These are phyloP conservation scores for Urocyon cinereoargenteus DNA, from an alignment of 2,797 vertebrate genomes.

Conservation along the genomic window DNA sequence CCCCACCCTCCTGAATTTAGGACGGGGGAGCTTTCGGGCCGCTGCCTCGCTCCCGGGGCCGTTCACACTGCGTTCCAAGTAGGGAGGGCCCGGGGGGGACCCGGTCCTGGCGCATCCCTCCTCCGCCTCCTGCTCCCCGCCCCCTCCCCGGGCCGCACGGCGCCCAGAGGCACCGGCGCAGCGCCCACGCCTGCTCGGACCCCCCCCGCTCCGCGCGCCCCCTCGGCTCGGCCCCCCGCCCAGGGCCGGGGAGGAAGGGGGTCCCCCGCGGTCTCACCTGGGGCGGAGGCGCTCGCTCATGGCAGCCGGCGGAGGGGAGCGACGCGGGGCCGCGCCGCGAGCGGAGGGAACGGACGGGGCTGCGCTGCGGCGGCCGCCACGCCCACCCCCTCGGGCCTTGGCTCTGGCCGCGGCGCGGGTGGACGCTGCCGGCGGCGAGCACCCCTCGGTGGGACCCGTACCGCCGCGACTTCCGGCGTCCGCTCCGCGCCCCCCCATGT, in stretches of 20 bases:
- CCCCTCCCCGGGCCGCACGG: background rate
- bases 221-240: background rate
- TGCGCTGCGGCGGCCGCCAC: constrained; percentile 62
- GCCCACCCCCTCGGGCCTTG: constrained; percentile 75
- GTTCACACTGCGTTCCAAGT: background rate
- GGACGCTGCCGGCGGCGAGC: constrained; percentile 58
- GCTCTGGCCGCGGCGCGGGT: constrained; percentile 63
- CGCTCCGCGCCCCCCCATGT: constrained; percentile 80
- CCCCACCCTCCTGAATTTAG: constrained; percentile 66
- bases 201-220: background rate
- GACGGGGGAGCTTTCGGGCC: background rate
- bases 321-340: constrained; percentile 56
- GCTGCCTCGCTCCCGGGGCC: background rate
- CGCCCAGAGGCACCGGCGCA: background rate
- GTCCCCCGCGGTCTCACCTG: constrained; percentile 65
- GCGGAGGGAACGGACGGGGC: background rate
- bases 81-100: background rate
- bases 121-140: too few species aligned
- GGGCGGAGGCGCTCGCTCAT: constrained; percentile 84
- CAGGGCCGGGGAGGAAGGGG: background rate
- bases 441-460: constrained; percentile 69
- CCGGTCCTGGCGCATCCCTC: too few species aligned
- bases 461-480: constrained; percentile 83
- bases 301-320: constrained; percentile 70
- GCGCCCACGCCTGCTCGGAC: background rate